Evolutionary conservation across 2,797 vertebrate genomes (phyloP), one percentile per base, ranked within the genome.

Genomic region (Limosa lapponica): DNA sequence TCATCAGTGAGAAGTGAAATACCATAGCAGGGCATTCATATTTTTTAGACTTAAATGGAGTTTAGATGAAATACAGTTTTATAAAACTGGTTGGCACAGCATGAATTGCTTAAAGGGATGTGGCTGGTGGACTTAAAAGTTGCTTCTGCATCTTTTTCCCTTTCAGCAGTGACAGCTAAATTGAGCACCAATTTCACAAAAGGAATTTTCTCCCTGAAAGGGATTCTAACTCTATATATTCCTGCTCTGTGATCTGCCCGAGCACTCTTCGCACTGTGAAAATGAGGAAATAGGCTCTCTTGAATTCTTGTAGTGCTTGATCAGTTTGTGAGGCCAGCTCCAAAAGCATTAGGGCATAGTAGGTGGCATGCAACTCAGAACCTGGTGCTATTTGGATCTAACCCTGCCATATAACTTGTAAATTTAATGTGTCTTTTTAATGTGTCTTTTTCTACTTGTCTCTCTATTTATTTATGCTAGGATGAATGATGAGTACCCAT

Each of bases 121-220:
- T 61, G 73, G 43, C 73, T 95, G 77, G 61, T 93, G 72, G 92
- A 93, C 95, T 95, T 94, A 74, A 81, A 91, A 91, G 85, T 95
- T 93, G 59, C 51, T 93, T 95, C 93, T 89, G 86, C 89, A 83
- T 95, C 81, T 87, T 96, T 88, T 95, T 91, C 69, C 65, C 69
- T 95, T 95, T 90, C 90, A 95, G 90, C 65, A 58, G 57, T 95
- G 95, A 95, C 94, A 96, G 87, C 72, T 92, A 96, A 96, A 97
- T 96, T 91, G 96, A 96, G 90, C 89, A 93, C 81, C 92, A 93
- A 96, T 95, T 96, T 94, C 90, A 94, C 83, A 85, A 96, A 96
- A 95, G 75, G 94, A 93, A 95, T 95, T 83, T 94, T 57, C 69
- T 96, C 74, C 90, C 90, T 71, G 48, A 95, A 96, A 95, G 71